Evolutionary conservation across 2,888 invertebrate genomes (phyloP), one percentile per base, ranked within the genome.

Genomic region (Lordiphosa andalusiaca): DNA sequence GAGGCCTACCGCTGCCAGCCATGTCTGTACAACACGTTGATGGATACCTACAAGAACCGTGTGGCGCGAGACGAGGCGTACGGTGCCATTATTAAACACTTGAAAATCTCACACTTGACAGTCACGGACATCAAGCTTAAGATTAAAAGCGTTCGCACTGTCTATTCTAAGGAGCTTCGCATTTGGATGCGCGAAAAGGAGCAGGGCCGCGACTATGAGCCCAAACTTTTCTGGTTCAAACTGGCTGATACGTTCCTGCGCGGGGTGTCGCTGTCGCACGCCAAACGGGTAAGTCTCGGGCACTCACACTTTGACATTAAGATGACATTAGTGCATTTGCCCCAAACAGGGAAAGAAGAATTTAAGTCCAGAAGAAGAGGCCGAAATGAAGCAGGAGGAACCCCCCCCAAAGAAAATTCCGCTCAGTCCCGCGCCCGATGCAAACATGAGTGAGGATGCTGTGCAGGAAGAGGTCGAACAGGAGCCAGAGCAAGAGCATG

Each of bases 101-200:
- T 89, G 1, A 80, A 86, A 50, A 82, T 86, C 35, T 69, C 81
- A 2, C 77, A 82, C 23, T 52, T 89, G 42, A 85, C 87, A 12
- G 76, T 76, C 3, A 66, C 75, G 38, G 87, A 87, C 63, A 76
- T 89, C 3, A 88, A 89, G 50, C 61, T 88, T 2, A 89, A 89
- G 80, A 88, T 89, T 6, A 89, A 89, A 57, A 87, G 87, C 16
- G 84, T 89, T n/a, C 77, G 89, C 50, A 89, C 89, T 1, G 88
- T 88, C 30, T 89, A 88, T 58, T 84, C 87, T 23, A 87, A 87
- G 55, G 87, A 89, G 68, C 53, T 87, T 33, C 74, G 84, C n/a
- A 70, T 84, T 12, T 56, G 88, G 30, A 70, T 73, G 55, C 85
- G 84, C 21, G 75, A 76, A 40, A 76, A 72, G 52, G 74, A 77